Evolutionary conservation across 2,888 invertebrate species (phyloP).

Genomic region (Trichopoda pennipes): DNA sequence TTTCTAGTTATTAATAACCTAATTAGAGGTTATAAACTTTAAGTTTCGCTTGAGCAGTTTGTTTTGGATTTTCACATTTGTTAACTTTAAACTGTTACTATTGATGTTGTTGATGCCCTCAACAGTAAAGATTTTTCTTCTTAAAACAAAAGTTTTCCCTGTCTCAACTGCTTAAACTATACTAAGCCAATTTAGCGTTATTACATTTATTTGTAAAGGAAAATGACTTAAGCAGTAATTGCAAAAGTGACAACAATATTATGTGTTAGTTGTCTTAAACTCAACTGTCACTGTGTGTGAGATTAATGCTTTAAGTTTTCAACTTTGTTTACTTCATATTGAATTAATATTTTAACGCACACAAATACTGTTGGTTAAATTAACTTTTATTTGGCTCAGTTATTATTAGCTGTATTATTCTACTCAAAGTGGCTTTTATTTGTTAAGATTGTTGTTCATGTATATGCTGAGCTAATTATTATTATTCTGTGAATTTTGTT

Average conservation of each 20-base stretch:
- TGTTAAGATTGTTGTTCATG: not conserved
- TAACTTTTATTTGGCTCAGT: not conserved
- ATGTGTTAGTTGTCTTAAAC: not conserved
- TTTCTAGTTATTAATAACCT: no score
- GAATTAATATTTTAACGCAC: constrained; percentile 4
- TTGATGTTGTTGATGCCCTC: not conserved
- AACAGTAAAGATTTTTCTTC: not conserved
- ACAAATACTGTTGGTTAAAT: not conserved
- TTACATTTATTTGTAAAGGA: not conserved
- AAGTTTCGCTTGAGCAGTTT: no score
- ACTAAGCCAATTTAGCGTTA: constrained; percentile 2
- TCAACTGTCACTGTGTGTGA: constrained; percentile 23
- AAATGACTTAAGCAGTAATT: not conserved
- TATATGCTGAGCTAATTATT: not conserved
- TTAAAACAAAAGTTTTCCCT: not conserved
- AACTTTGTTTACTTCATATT: not conserved
- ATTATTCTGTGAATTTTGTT: not conserved
- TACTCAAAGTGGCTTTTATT: no score
- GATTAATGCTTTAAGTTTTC: constrained; percentile 35
- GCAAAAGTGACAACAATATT: not conserved
- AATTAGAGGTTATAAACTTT: no score
- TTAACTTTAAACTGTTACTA: no score
- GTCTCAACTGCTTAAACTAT: constrained; percentile 13
- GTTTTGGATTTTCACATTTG: no score
- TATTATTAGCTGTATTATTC: not conserved